Evolutionary conservation across 2,888 invertebrate genomes (phyloP), one percentile per base, ranked within the genome.

Genomic region (Tiliacea aurago): DNA sequence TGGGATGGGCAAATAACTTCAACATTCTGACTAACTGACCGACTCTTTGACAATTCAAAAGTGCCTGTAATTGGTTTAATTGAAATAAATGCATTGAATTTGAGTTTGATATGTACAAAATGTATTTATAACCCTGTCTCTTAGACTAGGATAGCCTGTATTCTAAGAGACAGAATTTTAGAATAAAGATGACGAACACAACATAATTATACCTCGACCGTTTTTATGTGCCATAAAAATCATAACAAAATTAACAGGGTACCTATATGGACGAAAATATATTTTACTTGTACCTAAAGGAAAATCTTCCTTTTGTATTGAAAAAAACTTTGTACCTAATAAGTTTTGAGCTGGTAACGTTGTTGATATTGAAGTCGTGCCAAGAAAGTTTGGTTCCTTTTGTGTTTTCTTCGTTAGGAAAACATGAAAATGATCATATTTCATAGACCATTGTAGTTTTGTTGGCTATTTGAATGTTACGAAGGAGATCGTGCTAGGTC

Each of bases 371-470:
- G 63, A 63, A 70, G 11, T 53, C 20, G 23, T 64, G 70, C 76
- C 76, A 76, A 53, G 45, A 53, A 70, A 70, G n/a, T 76, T 64
- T 23, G 1, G 1, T 45, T 18, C 20, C 18, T 33, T 70, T 76
- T 59, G 68, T 63, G 18, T 23, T 70, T 47, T 76, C n/a, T 76
- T 62, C 47, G 59, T 13, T 4, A 64, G 15, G n/a, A 63, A 58
- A 47, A 63, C 37, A 51, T 51, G 45, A 75, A 56, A 70, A 61
- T 55, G 63, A 70, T 63, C 51, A 64, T 76, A 64, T 74, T 74
- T 75, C 67, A 67, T 67, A n/a, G 0, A 18, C 18, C 37, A 33
- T 73, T 67, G 56, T 67, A 20, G 11, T 58, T 47, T 28, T 37
- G 56, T 63, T 37, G n/a, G 13, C 28, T 37, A 56, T 69, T 59